Evolutionary conservation across 2,113 vertebrate genomes (phyloP), one percentile per base, ranked within the genome.

Genomic region (Aegotheles bennettii): DNA sequence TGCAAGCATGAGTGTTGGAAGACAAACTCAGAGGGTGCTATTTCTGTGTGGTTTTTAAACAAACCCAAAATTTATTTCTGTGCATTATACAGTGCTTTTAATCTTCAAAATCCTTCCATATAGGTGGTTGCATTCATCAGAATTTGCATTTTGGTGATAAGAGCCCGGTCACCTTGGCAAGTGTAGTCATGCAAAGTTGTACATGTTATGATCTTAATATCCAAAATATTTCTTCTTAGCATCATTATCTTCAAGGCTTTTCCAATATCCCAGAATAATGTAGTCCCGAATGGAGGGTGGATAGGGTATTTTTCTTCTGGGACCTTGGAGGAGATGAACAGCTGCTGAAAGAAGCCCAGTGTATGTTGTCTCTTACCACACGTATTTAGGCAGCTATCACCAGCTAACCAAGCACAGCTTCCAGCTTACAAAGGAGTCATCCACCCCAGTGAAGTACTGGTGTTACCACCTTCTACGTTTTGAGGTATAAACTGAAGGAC

Each of bases 341-440:
- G 11, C 47, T 82, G 51, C 81, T 59, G 38, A 54, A 78, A 45
- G 77, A 54, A 93, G 23, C 31, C 25, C 70, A 57, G 53, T 2
- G 0, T 40, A 11, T 6, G 8, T 31, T 83, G 6, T 76, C 24
- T 64, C 26, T 45, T 29, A 7, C 33, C 10, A 16, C 13, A 21
- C 0, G 0, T 7, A 2, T 28, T 13, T 3, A 16, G 64, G 73
- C 67, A 73, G 36, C 28, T 47, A 5, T 19, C 0, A 0, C 42
- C 56, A 89, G 28, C 65, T n/a, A 57, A 8, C 11, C 0, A 3
- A 71, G 47, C 18, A 29, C 20, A 42, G 12, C 38, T 73, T 69
- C 86, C 82, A 73, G 31, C 36, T 64, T 56, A 11, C 17, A 73
- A 60, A 59, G 59, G 18, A 71, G 26, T 33, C 18, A 20, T 33